Evolutionary conservation across 2,888 invertebrate genomes (phyloP), one percentile per base, ranked within the genome.

Genomic region (Heliconius sara): DNA sequence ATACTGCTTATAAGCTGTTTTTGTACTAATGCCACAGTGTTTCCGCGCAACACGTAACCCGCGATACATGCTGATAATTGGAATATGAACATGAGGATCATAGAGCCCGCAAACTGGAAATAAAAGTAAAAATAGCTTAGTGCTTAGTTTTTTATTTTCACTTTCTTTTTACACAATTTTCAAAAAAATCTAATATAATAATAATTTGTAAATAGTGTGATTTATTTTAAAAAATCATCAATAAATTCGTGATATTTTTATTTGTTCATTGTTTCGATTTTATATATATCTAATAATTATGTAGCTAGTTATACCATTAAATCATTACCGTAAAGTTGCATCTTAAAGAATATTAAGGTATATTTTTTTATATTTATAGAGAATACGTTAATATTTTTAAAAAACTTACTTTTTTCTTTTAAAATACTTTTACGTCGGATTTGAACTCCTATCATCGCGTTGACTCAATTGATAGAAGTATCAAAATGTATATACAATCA

Each of bases 51-150:
- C 3, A 96, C 96, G 85, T 97, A 97, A 3, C 97, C 97, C 65
- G 97, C 97, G 81, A 98, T 97, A 86, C 98, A 98, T 10, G 96
- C 98, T 0, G 97, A 96, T 84, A 98, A 90, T 93, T 98, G 97
- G 91, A 97, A 92, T 78, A 98, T 94, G 87, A 98, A 97, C 84
- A 98, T 96, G 68, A 97, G 84, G 34, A 96, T 92, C 94, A 98
- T 95, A 77, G 97, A 91, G 0, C 95, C 94, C 13, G 96, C 96
- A 88, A 97, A 98, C 96, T 96, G 91, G 67, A 92, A 92, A 34
- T 16, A 72, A 7, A 52, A 7, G 34, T 19, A 34, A 67, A 34
- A 67, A 27, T 30, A 66, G 0, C 57, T 60, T 10, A 60, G 22
- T 57, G 57, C 2, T 22, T 57, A 57, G 57, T 57, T 19, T n/a